Evolutionary conservation across 2,113 vertebrate species (phyloP).

Genomic region (Actenoides hombroni): DNA sequence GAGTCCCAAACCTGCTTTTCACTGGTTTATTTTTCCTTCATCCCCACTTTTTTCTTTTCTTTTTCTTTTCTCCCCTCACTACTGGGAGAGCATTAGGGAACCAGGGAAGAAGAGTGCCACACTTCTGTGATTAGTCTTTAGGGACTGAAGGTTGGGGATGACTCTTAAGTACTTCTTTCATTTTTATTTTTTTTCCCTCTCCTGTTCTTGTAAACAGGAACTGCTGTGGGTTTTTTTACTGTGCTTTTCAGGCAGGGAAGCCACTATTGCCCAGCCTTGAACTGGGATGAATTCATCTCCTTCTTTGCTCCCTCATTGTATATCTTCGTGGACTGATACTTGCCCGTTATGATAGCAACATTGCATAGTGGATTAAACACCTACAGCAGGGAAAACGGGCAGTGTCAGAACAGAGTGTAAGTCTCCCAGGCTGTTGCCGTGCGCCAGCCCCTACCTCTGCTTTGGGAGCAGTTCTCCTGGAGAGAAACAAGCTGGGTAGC

Average conservation of each 20-base stretch:
- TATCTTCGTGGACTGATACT: neutral
- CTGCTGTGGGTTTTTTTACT: neutral
- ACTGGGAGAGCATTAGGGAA: neutral
- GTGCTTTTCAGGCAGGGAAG: neutral
- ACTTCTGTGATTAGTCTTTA: neutral
- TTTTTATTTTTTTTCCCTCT: neutral
- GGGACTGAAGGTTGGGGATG: neutral
- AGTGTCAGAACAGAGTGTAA: neutral
- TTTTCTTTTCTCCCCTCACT: neutral
- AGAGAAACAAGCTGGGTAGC: neutral
- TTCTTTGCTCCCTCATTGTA: neutral
- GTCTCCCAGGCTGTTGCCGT: neutral
- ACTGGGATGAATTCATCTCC: neutral
- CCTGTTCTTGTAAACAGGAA: neutral
- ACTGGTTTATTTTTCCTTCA: neutral
- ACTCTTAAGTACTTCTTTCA: neutral
- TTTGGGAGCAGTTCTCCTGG: neutral
- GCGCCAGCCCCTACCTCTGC: neutral
- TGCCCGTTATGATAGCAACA: neutral
- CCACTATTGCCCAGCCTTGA: neutral
- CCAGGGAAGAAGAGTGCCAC: neutral
- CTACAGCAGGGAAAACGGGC: neutral
- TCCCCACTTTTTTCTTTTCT: neutral
- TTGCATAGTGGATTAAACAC: neutral
- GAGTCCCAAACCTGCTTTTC: neutral